These are phyloP conservation scores for Drosophila pallidifrons DNA, from an alignment of 1,140 invertebrate genomes.

Conservation along the genomic window DNA sequence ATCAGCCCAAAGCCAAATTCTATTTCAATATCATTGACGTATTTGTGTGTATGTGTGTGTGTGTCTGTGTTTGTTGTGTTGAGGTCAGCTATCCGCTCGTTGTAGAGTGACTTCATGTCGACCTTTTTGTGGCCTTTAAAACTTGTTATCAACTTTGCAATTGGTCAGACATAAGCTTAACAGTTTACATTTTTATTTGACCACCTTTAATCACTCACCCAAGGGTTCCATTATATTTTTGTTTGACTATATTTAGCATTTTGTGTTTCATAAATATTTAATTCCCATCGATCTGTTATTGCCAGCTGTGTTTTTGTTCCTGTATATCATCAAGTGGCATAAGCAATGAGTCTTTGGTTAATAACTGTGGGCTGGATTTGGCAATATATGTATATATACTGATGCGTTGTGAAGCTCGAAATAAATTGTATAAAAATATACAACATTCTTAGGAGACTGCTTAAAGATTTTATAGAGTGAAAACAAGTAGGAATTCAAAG, in stretches of 20 bases:
- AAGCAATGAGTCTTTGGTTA: not conserved
- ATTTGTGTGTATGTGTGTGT: not conserved
- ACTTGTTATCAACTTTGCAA: conserved; percentile 14
- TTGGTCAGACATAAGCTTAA: conserved; percentile 2
- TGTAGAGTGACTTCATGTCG: conserved; percentile 2
- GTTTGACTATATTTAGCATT: not conserved
- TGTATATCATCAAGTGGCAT: not conserved
- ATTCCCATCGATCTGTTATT: not conserved
- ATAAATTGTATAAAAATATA: not conserved
- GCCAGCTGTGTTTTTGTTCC: not conserved
- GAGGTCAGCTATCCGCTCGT: conserved; percentile 27
- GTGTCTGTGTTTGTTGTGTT: not conserved
- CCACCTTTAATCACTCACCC: not conserved
- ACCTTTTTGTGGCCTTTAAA: conserved; percentile 32
- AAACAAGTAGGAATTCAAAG: too few species aligned
- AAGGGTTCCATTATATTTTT: not conserved
- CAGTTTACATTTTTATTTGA: conserved; percentile 19
- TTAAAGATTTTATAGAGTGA: not conserved
- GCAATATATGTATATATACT: not conserved
- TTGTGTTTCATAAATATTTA: not conserved
- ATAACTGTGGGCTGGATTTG: not conserved
- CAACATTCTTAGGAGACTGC: too few species aligned
- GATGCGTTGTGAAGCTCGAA: not conserved
- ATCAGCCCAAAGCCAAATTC: conserved; percentile 35
- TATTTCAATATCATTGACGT: conserved; percentile 34